phyloP scores from a whole-genome alignment of 2,888 invertebrate genomes.

The Galerucella nymphaeae region DNA sequence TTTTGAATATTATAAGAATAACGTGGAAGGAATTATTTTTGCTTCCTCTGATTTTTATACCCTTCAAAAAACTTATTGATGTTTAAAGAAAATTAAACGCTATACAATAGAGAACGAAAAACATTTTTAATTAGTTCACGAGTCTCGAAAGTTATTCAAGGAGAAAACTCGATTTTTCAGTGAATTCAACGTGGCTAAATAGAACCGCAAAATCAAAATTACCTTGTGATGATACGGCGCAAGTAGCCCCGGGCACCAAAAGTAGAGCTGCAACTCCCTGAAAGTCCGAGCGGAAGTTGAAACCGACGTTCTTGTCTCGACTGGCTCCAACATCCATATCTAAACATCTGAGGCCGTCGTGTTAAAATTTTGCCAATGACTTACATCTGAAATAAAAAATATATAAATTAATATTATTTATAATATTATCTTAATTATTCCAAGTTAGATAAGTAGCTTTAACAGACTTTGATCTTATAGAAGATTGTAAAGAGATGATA shows the following conservation, averaged over 20 bases:
- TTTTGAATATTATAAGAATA: too few relatives aligned
- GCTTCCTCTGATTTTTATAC: too few relatives aligned
- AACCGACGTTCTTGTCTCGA: constrained; percentile 14
- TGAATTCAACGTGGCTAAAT: neutral
- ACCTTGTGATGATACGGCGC: constrained; percentile 28
- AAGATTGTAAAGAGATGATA: too few relatives aligned
- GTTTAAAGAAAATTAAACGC: too few relatives aligned
- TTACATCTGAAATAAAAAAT: constrained; percentile 28
- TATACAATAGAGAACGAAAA: too few relatives aligned
- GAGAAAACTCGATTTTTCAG: too few relatives aligned
- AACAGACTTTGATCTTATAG: too few relatives aligned
- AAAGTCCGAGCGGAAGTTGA: constrained; percentile 18
- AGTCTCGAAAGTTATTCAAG: too few relatives aligned
- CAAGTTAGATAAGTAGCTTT: too few relatives aligned
- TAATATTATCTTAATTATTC: neutral
- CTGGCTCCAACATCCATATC: constrained; percentile 29
- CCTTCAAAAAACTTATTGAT: too few relatives aligned
- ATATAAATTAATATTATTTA: neutral
- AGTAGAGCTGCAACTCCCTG: constrained; percentile 24
- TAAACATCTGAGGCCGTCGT: constrained; percentile 12
- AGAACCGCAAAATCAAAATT: neutral
- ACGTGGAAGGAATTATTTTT: too few relatives aligned
- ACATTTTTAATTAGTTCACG: too few relatives aligned
- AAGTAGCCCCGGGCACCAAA: constrained; percentile 30
- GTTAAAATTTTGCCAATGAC: neutral